A percentile compares a stretch with the other conserved stretches of the same genome.
These are phyloP conservation scores for Typhlichthys eigenmanni DNA, from an alignment of 2,797 vertebrate species.

Conservation along the genomic window DNA sequence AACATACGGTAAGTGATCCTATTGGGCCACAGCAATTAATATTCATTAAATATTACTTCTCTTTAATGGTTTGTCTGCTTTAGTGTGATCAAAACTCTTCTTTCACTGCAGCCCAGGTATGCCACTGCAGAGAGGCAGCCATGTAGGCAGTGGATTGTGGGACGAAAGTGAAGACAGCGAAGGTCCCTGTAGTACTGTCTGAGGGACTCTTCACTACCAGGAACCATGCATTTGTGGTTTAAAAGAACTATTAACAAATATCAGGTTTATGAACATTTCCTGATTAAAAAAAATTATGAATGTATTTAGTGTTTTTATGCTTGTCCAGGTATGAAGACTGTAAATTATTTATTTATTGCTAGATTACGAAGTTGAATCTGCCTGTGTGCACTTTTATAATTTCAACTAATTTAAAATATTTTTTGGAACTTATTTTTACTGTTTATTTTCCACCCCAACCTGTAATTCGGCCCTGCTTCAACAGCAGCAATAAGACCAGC, in stretches of 20 bases:
- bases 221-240: neutral
- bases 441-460: too few species aligned
- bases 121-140: slow-evolving; percentile 46
- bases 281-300: too few species aligned
- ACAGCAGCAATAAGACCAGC: slow-evolving; percentile 15
- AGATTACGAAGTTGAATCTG: too few species aligned
- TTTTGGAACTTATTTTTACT: neutral
- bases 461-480: too few species aligned
- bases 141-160: slow-evolving; percentile 57
- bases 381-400: too few species aligned
- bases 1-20: slow-evolving; percentile 60
- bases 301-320: too few species aligned
- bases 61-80: neutral
- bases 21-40: neutral
- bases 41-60: neutral
- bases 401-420: neutral
- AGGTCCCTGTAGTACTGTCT: slow-evolving; percentile 81
- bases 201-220: slow-evolving; percentile 19
- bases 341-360: too few species aligned
- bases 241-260: neutral
- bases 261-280: too few species aligned
- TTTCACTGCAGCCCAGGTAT: slow-evolving; percentile 37
- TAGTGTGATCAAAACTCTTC: neutral
- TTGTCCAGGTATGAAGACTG: too few species aligned
- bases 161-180: slow-evolving; percentile 81